phyloP scores from a whole-genome alignment of 2,888 invertebrate genomes.

The Hirudinaria manillensis region DNA sequence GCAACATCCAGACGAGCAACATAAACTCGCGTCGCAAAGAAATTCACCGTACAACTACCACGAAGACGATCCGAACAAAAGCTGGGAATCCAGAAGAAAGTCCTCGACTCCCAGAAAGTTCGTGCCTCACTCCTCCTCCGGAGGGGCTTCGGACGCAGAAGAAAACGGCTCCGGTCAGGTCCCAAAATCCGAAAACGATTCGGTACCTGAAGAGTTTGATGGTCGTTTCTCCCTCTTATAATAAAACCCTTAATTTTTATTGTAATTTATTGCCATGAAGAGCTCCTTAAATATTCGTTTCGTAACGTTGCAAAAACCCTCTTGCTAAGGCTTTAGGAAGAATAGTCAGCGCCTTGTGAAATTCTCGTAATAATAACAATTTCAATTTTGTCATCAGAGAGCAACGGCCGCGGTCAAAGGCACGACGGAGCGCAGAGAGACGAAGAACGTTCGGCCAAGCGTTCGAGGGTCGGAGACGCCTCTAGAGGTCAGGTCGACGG shows the following conservation, averaged over 20 bases:
- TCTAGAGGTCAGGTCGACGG: background rate
- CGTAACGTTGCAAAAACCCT: too few relatives aligned
- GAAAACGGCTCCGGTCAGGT: background rate
- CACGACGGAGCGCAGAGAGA: too few relatives aligned
- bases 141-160: background rate
- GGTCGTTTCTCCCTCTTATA: conserved; percentile 10
- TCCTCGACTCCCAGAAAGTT: conserved; percentile 33
- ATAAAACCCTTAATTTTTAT: background rate
- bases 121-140: background rate
- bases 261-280: background rate
- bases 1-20: background rate
- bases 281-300: too few relatives aligned
- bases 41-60: background rate
- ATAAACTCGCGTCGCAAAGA: background rate
- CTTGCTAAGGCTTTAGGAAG: too few relatives aligned
- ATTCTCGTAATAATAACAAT: too few relatives aligned
- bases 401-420: too few relatives aligned
- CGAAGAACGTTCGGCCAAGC: too few relatives aligned
- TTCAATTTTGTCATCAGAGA: too few relatives aligned
- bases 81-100: conserved; percentile 35
- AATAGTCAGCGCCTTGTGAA: too few relatives aligned
- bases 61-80: conserved; percentile 3
- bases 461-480: too few relatives aligned
- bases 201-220: conserved; percentile 13
- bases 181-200: conserved; percentile 2